A percentile compares a stretch with the other conserved stretches of the same genome.
Conservation (phyloP, 2,888 invertebrate species). For the Tipula helvola region DNA sequence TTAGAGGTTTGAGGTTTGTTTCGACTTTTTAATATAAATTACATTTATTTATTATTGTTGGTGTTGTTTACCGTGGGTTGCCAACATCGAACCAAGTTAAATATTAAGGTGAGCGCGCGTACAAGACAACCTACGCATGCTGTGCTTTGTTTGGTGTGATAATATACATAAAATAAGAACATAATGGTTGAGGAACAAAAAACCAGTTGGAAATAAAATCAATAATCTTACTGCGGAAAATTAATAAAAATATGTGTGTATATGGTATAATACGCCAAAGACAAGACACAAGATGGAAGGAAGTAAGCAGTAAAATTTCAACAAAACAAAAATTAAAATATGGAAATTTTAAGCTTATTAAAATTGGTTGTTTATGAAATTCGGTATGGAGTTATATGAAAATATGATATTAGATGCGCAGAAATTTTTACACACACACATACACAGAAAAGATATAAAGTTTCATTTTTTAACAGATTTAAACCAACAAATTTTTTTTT, state of each 20-base stretch:
- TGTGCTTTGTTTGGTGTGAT: background rate
- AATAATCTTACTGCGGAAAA: background rate
- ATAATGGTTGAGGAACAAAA: background rate
- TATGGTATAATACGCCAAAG: background rate
- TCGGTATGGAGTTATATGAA: background rate
- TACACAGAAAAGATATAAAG: background rate
- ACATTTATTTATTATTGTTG: background rate
- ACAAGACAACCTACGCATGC: no score
- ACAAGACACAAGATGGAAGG: background rate
- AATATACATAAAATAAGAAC: background rate
- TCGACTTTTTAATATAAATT: background rate
- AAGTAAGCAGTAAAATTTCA: background rate
- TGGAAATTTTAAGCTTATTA: background rate
- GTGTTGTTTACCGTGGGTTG: background rate
- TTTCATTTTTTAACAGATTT: background rate
- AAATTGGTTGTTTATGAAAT: background rate
- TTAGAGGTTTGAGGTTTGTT: background rate
- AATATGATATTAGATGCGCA: background rate
- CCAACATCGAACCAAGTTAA: no score
- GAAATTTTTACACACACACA: background rate
- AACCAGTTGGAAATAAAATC: background rate
- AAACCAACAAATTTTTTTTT: background rate
- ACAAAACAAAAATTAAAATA: background rate
- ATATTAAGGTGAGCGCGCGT: no score
- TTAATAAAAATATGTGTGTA: background rate